Evolutionary conservation across 2,113 vertebrate genomes (phyloP).

Genomic region (Holacanthus passer): DNA sequence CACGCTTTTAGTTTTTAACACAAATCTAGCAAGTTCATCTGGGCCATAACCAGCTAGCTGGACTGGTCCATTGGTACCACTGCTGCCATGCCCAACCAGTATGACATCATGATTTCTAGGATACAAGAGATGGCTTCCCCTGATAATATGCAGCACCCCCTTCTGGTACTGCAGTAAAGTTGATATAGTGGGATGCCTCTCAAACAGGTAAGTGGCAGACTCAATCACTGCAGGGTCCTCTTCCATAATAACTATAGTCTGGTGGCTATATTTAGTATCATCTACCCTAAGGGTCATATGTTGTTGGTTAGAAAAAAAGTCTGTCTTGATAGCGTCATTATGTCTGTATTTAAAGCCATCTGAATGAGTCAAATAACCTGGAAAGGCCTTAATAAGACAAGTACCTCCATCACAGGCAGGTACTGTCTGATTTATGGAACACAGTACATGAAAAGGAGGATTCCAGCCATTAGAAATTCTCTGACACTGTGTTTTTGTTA

Average conservation of each 20-base stretch:
- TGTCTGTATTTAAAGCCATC: not conserved
- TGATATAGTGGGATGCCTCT: slow-evolving; percentile 52
- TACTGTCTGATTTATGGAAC: not conserved
- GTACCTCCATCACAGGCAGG: not conserved
- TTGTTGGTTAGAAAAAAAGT: not conserved
- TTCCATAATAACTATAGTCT: slow-evolving; percentile 70
- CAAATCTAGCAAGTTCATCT: slow-evolving; percentile 60
- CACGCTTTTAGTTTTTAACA: slow-evolving; percentile 32
- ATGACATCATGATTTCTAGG: slow-evolving; percentile 39
- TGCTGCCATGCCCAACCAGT: slow-evolving; percentile 72
- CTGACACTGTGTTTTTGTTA: not conserved
- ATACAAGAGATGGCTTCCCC: slow-evolving; percentile 2
- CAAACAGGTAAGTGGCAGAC: slow-evolving; percentile 67
- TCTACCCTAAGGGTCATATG: not conserved
- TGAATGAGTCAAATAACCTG: not conserved
- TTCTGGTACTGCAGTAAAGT: slow-evolving; percentile 65
- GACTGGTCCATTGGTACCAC: slow-evolving; percentile 20
- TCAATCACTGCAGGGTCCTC: slow-evolving; percentile 63
- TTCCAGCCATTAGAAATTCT: not conserved
- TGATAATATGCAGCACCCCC: slow-evolving; percentile 54
- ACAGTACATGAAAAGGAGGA: not conserved
- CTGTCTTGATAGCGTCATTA: not conserved
- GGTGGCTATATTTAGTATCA: slow-evolving; percentile 25
- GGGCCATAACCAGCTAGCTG: slow-evolving; percentile 55
- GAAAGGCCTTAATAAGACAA: not conserved